These are phyloP conservation scores for Zele albiditarsus DNA, from an alignment of 2,888 invertebrate genomes.

Conservation along the genomic window DNA sequence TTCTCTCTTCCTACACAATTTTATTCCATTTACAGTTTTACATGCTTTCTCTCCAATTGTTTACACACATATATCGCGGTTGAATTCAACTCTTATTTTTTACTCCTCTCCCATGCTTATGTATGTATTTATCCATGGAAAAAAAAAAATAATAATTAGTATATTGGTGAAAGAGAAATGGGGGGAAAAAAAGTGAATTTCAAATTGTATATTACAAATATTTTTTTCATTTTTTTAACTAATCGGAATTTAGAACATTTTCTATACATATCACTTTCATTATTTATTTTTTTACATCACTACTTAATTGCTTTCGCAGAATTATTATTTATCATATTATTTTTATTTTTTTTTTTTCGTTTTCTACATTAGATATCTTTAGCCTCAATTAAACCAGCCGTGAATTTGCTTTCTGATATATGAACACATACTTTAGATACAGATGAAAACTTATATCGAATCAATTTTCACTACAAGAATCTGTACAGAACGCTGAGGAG, in stretches of 20 bases:
- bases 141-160: not conserved
- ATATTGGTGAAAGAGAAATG: not conserved
- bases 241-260: not conserved
- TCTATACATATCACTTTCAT: not conserved
- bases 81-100: not conserved
- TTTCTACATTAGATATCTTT: not conserved
- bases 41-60: not conserved
- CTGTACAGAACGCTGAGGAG: too few relatives aligned
- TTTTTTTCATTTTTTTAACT: not conserved
- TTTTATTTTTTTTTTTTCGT: too few relatives aligned
- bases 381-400: conserved; percentile 4
- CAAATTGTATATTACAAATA: too few relatives aligned
- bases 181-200: too few relatives aligned
- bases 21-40: not conserved
- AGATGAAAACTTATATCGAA: too few relatives aligned
- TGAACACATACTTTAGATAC: too few relatives aligned
- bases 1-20: not conserved
- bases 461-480: too few relatives aligned
- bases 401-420: conserved; percentile 5
- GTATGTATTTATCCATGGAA: not conserved
- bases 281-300: not conserved
- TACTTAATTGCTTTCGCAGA: not conserved
- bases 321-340: not conserved
- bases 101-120: not conserved
- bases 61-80: not conserved